Base-by-base conservation (phyloP, 2,797 vertebrate genomes). In the Leptodactylus fallax region DNA sequence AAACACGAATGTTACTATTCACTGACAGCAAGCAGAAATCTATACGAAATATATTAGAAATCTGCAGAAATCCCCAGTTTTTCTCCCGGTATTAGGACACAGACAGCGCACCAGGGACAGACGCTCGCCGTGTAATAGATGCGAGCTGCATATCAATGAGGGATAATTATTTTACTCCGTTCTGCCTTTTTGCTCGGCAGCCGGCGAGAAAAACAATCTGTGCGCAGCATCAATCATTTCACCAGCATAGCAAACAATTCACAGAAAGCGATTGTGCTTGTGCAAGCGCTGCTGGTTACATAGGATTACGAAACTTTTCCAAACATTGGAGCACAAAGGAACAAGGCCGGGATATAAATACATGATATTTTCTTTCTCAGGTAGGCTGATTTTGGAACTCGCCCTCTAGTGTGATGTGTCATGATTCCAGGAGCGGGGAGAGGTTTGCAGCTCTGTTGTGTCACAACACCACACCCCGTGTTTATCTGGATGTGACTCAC, bases 401-500 rank as follows among this genome's bases (percentile, higher is more conserved):
- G 58, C 85, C 88, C 88, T 86, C 49, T 25, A 51, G 58, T 60
- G 60, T 17, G 84, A 86, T 86, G 88, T 58, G 84, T 89, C 88
- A 89, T 58, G 72, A 14, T 81, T 89, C 58, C 47, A 81, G 36
- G 69, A 78, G 79, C 25, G 36, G 60, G 87, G 87, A 88, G 83
- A 45, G 87, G 47, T 67, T 81, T 55, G 16, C 27, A 25, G 19
- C 81, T 81, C 25, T 47, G 77, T 76, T 86, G 76, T 89, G 88
- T 89, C 81, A 85, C 84, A 69, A 51, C 53, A 71, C 85, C 88
- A 17, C 88, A 79, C 88, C 88, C 61, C 79, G 19, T 83, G 79
- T 89, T 86, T 89, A 89, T 89, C 80, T 78, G 79, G 21, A 25
- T 45, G 21, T 89, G 88, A 89, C 71, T 89, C 88, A 89, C 45